Conservation (phyloP, 1,140 invertebrate species). For the Mactra quadrangularis region DNA sequence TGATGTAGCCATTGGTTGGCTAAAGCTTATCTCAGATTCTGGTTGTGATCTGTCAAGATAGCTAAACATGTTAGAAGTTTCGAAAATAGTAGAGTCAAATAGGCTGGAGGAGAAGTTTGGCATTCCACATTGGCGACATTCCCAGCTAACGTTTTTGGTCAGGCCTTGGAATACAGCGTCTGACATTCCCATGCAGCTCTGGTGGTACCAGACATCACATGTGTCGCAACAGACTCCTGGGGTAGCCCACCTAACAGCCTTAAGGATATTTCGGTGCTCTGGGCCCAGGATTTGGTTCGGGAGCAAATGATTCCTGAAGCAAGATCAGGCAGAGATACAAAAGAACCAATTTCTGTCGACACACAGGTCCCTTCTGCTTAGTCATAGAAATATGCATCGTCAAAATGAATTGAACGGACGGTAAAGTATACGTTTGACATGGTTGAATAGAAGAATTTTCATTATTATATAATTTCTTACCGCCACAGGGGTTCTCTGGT, state of each 20-base stretch:
- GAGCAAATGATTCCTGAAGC: conserved; percentile 27
- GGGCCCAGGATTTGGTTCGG: too few relatives aligned
- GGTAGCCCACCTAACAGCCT: conserved; percentile 21
- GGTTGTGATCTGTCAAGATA: background rate
- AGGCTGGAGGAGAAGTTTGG: conserved; percentile 55
- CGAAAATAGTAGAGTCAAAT: conserved; percentile 47
- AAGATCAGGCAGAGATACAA: conserved; percentile 30
- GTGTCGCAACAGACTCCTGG: conserved; percentile 46
- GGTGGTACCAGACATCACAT: conserved; percentile 39
- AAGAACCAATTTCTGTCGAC: conserved; percentile 22
- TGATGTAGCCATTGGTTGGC: conserved; percentile 31
- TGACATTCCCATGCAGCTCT: conserved; percentile 45
- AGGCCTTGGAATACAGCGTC: conserved; percentile 14
- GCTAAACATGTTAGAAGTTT: conserved; percentile 3
- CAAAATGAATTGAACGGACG: too few relatives aligned
- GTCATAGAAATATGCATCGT: background rate
- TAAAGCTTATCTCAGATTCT: conserved; percentile 46
- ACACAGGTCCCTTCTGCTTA: conserved; percentile 10
- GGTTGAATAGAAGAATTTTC: too few relatives aligned
- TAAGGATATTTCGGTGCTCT: too few relatives aligned
- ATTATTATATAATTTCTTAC: too few relatives aligned
- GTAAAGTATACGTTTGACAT: too few relatives aligned
- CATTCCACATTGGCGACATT: conserved; percentile 50
- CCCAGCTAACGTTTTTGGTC: conserved; percentile 28
- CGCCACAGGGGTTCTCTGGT: too few relatives aligned